Conservation (phyloP, 2,113 vertebrate genomes). For the zebrafish (Danio rerio) region DNA sequence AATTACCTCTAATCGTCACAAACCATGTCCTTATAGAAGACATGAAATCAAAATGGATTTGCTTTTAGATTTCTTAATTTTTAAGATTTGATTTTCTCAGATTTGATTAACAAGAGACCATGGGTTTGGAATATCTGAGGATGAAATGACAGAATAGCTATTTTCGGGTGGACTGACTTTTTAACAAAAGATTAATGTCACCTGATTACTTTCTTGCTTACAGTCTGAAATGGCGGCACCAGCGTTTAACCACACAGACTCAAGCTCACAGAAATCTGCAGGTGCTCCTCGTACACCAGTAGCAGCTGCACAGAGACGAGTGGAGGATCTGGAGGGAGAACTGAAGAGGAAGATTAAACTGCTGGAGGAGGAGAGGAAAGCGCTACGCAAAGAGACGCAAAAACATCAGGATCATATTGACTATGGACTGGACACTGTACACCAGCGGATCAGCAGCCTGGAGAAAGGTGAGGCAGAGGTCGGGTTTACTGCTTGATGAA, state of each 20-base stretch:
- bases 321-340: conserved; percentile 91
- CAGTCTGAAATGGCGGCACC: conserved; percentile 76
- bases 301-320: conserved; percentile 42
- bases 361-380: conserved; percentile 88
- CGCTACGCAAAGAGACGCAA: conserved; percentile 77
- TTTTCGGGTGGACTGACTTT: too few species aligned
- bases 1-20: too few species aligned
- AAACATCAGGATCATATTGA: conserved; percentile 85
- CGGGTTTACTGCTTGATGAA: neutral
- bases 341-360: conserved; percentile 89
- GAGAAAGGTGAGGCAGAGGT: conserved; percentile 82
- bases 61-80: too few species aligned
- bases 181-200: too few species aligned
- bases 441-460: conserved; percentile 84
- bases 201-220: conserved; percentile 42
- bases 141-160: too few species aligned
- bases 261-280: conserved; percentile 52
- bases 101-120: too few species aligned
- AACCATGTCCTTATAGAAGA: too few species aligned
- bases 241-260: conserved; percentile 71
- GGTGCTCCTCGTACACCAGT: neutral
- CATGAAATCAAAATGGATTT: too few species aligned
- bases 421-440: conserved; percentile 83
- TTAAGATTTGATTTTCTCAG: too few species aligned
- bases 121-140: too few species aligned